Conservation (phyloP, 2,797 vertebrate species). For the Avahi laniger region DNA sequence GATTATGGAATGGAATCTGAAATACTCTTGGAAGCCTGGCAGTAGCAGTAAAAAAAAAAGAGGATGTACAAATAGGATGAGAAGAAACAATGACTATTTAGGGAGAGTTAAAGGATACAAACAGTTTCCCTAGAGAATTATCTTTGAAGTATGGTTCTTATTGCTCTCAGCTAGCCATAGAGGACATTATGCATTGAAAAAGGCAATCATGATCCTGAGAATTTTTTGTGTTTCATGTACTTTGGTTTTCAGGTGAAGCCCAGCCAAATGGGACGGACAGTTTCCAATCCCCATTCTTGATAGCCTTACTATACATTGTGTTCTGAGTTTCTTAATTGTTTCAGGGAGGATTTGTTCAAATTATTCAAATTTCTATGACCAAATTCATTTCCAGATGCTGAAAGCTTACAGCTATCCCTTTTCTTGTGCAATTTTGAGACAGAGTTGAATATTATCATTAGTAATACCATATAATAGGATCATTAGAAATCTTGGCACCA, state of each 20-base stretch:
- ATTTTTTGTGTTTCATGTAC: neutral
- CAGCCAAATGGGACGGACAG: neutral
- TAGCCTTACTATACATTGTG: neutral
- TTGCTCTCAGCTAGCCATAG: neutral
- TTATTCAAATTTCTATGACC: conserved; percentile 30
- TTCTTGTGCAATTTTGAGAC: conserved; percentile 45
- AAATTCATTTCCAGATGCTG: conserved; percentile 45
- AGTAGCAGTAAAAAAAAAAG: neutral
- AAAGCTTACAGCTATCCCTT: conserved; percentile 2
- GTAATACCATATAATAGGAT: conserved; percentile 47
- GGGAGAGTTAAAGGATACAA: neutral
- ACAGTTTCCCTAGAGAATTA: neutral
- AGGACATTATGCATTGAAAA: neutral
- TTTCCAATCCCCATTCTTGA: neutral
- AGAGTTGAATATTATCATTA: conserved; percentile 55
- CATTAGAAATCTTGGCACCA: conserved; percentile 60
- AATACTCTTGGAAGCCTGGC: neutral
- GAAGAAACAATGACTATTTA: neutral
- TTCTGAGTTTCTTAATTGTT: conserved; percentile 57
- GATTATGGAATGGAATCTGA: neutral
- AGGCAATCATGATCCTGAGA: neutral
- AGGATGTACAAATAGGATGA: neutral
- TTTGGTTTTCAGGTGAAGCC: neutral
- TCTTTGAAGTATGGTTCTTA: neutral
- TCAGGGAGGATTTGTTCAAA: conserved; percentile 38